Evolutionary conservation across 2,888 invertebrate species (phyloP).

Genomic region (Agrilus mali): DNA sequence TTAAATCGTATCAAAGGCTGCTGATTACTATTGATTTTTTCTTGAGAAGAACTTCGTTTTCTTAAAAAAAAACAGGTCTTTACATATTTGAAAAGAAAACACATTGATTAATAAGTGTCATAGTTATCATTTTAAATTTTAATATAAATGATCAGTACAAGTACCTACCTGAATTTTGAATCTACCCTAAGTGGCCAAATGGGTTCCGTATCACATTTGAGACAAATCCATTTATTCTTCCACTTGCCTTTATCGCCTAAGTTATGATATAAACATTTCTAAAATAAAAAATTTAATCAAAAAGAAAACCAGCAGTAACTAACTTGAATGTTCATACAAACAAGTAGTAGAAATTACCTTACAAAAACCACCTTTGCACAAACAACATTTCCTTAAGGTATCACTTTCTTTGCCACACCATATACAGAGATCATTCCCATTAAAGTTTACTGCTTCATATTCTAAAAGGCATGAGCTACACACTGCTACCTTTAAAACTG

Average conservation of each 20-base stretch:
- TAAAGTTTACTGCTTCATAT: background rate
- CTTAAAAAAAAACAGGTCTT: too few species aligned
- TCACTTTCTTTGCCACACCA: conserved; percentile 2
- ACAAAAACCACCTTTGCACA: conserved; percentile 3
- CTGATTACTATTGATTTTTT: too few species aligned
- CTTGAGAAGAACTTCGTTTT: too few species aligned
- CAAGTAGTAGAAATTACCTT: conserved; percentile 1
- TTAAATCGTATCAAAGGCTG: too few species aligned
- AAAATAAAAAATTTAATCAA: background rate
- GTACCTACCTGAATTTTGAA: too few species aligned
- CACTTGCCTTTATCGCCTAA: background rate
- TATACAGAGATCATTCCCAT: conserved; percentile 1
- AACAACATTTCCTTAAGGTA: background rate
- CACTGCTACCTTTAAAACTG: conserved; percentile 2
- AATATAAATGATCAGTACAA: too few species aligned
- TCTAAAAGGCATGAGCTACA: conserved; percentile 1
- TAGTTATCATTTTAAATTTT: too few species aligned
- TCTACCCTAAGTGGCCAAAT: background rate
- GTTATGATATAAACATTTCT: conserved; percentile 5
- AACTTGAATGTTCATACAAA: background rate
- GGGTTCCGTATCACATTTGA: background rate
- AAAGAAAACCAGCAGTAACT: background rate
- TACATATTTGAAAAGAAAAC: too few species aligned
- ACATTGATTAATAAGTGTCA: too few species aligned
- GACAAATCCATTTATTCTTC: conserved; percentile 1